Evolutionary conservation across 2,113 vertebrate genomes (phyloP), one percentile per base, ranked within the genome.

Genomic region (Polypterus senegalus): DNA sequence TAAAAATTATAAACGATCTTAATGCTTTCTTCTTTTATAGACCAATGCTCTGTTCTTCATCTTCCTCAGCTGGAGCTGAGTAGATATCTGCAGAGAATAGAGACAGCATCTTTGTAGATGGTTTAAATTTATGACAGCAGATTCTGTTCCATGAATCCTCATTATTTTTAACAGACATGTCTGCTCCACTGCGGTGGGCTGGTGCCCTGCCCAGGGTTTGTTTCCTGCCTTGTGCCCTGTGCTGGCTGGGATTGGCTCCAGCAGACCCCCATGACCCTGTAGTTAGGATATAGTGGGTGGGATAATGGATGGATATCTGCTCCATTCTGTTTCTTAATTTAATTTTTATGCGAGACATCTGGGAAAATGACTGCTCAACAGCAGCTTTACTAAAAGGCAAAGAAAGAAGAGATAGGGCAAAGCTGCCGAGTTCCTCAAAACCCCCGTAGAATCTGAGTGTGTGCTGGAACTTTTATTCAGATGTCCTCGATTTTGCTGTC

Each of bases 291-390:
- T 27, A 27, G 27, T 2, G 27, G 27, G 27, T 27, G 27, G 27
- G 27, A 27, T 27, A 27, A 27, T 27, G 27, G 27, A 27, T 27
- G 27, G 27, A 27, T 27, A 27, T 64, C 45, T 64, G 48, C 58
- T 65, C 9, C 27, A 65, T 0, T 45, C 59, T 60, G 53, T 65
- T 61, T 48, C 47, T n/a, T 46, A 57, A 43, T 48, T 61, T 65
- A 54, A 48, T 65, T 9, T 65, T 65, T 55, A 61, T 65, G 1
- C 60, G 47, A 47, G n/a, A n/a, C 58, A 56, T 56, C 54, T 65
- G 58, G 11, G 53, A 60, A 54, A 65, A 61, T 27, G 58, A 47
- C 3, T 53, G 6, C 48, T 65, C 58, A 60, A 55, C 58, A 47
- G 62, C 54, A 27, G 52, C 46, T 1, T 56, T 55, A 53, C 58